phyloP scores from a whole-genome alignment of 2,113 vertebrate species.

The Hydrolagus affinis region DNA sequence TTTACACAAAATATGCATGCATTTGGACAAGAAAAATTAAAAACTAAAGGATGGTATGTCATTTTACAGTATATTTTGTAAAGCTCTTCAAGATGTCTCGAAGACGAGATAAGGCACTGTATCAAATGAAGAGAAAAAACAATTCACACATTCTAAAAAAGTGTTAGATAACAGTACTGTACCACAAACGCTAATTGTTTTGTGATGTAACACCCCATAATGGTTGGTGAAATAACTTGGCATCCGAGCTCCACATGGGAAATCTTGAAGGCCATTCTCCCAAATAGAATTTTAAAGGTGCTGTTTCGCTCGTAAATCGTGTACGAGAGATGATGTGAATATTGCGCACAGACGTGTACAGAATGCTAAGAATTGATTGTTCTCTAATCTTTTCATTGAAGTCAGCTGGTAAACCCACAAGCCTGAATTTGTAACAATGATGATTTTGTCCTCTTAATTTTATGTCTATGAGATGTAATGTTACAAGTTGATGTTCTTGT shows the following conservation, averaged over 20 bases:
- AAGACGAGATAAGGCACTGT: too few species aligned
- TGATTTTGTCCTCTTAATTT: not conserved
- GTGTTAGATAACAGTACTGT: too few species aligned
- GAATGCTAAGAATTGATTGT: not conserved
- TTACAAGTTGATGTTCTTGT: slow-evolving; percentile 7
- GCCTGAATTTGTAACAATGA: not conserved
- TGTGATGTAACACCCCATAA: not conserved
- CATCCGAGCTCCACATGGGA: not conserved
- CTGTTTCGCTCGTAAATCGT: not conserved
- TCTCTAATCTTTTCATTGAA: not conserved
- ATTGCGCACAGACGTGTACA: not conserved
- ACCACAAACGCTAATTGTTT: too few species aligned
- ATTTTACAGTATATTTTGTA: too few species aligned
- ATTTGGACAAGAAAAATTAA: too few species aligned
- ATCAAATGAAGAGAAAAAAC: too few species aligned
- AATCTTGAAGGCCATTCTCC: not conserved
- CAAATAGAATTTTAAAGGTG: not conserved
- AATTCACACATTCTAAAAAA: too few species aligned
- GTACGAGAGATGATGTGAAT: not conserved
- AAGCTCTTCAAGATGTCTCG: too few species aligned
- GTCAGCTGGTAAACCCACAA: slow-evolving; percentile 1
- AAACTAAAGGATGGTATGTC: too few species aligned
- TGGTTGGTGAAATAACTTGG: not conserved
- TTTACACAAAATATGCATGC: too few species aligned
- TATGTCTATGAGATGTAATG: not conserved